Evolutionary conservation across 2,113 vertebrate genomes (phyloP).

Genomic region (Phylloscopus whistleri): DNA sequence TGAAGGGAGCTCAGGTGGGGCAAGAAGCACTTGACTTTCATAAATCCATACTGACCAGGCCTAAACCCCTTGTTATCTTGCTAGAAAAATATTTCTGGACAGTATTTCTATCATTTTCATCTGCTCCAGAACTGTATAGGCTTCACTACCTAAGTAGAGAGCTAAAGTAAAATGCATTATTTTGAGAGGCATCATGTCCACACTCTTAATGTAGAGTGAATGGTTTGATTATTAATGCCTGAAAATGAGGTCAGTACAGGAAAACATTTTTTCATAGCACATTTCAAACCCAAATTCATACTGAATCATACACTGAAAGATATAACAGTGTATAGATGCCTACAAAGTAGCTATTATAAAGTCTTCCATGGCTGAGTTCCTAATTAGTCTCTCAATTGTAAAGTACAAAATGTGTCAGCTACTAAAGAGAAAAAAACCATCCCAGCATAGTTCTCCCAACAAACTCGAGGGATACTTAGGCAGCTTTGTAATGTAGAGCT

Average conservation of each 20-base stretch:
- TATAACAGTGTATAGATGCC: background rate
- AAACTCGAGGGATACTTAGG: background rate
- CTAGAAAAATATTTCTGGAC: background rate
- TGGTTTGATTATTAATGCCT: background rate
- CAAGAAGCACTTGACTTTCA: background rate
- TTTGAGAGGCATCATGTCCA: background rate
- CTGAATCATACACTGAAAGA: background rate
- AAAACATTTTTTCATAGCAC: background rate
- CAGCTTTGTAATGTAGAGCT: background rate
- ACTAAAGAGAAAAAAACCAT: background rate
- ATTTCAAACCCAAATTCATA: background rate
- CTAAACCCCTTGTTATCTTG: background rate
- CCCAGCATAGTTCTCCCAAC: background rate
- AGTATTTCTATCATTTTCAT: background rate
- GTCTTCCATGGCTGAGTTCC: background rate
- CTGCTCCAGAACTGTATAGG: background rate
- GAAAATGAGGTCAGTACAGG: background rate
- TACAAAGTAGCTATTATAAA: background rate
- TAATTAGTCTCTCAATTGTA: background rate
- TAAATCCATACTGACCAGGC: background rate
- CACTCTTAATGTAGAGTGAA: background rate
- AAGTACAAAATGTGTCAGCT: background rate
- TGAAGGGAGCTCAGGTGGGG: background rate
- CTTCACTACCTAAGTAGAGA: background rate
- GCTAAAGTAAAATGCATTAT: background rate